Evolutionary conservation across 2,888 invertebrate species (phyloP), one percentile per base, ranked within the genome.

Genomic region (Leptopilina drosophilae): DNA sequence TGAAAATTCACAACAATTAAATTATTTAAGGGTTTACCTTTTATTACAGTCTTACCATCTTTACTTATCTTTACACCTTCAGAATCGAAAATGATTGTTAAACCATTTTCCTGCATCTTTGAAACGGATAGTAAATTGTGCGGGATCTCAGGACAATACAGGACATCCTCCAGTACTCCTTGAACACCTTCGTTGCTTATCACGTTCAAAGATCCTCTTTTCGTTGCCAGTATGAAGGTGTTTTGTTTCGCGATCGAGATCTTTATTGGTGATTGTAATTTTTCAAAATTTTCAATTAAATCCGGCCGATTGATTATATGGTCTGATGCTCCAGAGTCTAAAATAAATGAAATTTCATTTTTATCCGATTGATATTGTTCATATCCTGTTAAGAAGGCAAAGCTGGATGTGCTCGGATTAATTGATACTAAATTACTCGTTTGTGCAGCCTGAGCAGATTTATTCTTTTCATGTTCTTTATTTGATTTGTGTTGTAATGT

Each of bases 71-170:
- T 80, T 4, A 86, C 86, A 15, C 88, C 88, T 78, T 86, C 78
- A 78, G 87, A 82, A 66, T 85, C 81, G 73, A 88, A 90, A 42
- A 80, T 86, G 11, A 91, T 85, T 26, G 82, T 84, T 84, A 88
- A 85, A 15, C 87, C 88, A 62, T 85, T 83, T 76, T 86, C 81
- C 76, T 84, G 84, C 83, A 88, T 87, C 67, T 78, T 85, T 77
- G 78, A 78, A 62, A 89, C 88, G 2, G 88, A 88, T 9, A 88
- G 79, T 40, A 88, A 79, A 80, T 90, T 89, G 82, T 89, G 84
- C 53, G 88, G 87, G 7, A 86, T 83, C 46, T 90, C 89, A 20
- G 85, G 76, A 77, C 87, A 87, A 80, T 83, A 91, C 5, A 91
- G 84, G 5, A 88, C 85, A 67, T 86, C 77, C 66, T 86, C 81